Evolutionary conservation across 1,140 invertebrate species (phyloP).

Genomic region (Temnothorax curvispinosus): DNA sequence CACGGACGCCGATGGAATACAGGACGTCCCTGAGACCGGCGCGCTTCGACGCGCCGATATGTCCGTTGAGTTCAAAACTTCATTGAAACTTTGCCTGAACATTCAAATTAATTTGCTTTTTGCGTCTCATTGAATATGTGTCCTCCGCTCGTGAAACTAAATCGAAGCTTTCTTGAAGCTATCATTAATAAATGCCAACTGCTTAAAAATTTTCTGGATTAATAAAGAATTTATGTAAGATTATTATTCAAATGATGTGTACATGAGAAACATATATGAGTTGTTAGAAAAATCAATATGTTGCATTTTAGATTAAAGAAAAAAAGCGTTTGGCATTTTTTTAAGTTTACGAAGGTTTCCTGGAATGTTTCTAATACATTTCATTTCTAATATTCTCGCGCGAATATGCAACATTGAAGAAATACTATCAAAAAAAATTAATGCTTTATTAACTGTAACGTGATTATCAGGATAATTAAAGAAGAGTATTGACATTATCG

Average conservation of each 20-base stretch:
- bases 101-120: background rate
- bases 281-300: background rate
- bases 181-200: background rate
- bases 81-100: background rate
- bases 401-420: background rate
- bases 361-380: background rate
- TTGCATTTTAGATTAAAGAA: background rate
- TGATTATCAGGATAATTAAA: background rate
- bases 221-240: background rate
- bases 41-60: background rate
- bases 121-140: background rate
- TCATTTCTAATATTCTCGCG: background rate
- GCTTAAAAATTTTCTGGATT: background rate
- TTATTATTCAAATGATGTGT: background rate
- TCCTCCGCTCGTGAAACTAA: background rate
- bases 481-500: conserved; percentile 3
- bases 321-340: background rate
- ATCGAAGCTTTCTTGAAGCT: background rate
- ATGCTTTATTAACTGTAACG: background rate
- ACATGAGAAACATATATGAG: background rate
- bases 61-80: background rate
- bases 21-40: background rate
- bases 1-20: background rate
- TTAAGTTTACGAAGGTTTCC: background rate
- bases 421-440: background rate